These are phyloP conservation scores for Dufourea novaeangliae DNA, from an alignment of 1,140 invertebrate genomes.

Conservation along the genomic window DNA sequence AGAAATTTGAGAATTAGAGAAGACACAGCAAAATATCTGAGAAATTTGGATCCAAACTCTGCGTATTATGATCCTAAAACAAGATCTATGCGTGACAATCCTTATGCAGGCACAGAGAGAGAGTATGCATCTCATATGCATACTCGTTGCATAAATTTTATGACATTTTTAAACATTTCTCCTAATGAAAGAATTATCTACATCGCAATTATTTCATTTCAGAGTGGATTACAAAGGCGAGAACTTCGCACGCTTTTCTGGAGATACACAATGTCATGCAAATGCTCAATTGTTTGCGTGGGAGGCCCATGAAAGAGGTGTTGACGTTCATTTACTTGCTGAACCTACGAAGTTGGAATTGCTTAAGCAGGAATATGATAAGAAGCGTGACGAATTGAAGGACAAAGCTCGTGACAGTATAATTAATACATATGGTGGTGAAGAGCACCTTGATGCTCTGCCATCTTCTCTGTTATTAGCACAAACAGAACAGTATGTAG, in stretches of 20 bases:
- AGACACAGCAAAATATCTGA: slow-evolving; percentile 98
- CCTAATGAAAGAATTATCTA: slow-evolving; percentile 13
- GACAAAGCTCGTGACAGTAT: slow-evolving; percentile 86
- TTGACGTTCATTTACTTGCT: slow-evolving; percentile 97
- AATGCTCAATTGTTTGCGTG: slow-evolving; percentile 98
- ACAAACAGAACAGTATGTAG: slow-evolving; percentile 97
- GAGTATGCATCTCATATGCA: slow-evolving; percentile 87
- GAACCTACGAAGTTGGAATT: slow-evolving; percentile 98
- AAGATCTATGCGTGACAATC: slow-evolving; percentile 99
- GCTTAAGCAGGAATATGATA: slow-evolving; percentile 93
- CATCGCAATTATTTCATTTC: slow-evolving; percentile 25
- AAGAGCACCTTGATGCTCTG: slow-evolving; percentile 93
- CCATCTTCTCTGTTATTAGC: slow-evolving; percentile 93
- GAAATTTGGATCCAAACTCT: slow-evolving; percentile 98
- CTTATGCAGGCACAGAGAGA: slow-evolving; percentile 87
- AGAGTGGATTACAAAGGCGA: slow-evolving; percentile 96
- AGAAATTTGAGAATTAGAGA: slow-evolving; percentile 98
- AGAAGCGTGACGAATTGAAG: slow-evolving; percentile 94
- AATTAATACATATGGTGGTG: slow-evolving; percentile 94
- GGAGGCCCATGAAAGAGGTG: slow-evolving; percentile 96
- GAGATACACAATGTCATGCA: slow-evolving; percentile 95
- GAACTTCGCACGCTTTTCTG: slow-evolving; percentile 96
- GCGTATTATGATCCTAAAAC: slow-evolving; percentile 99
- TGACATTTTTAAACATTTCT: background rate
- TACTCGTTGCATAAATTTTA: background rate